Evolutionary conservation across 2,888 invertebrate genomes (phyloP), one percentile per base, ranked within the genome.

Genomic region (Resseliella maxima): DNA sequence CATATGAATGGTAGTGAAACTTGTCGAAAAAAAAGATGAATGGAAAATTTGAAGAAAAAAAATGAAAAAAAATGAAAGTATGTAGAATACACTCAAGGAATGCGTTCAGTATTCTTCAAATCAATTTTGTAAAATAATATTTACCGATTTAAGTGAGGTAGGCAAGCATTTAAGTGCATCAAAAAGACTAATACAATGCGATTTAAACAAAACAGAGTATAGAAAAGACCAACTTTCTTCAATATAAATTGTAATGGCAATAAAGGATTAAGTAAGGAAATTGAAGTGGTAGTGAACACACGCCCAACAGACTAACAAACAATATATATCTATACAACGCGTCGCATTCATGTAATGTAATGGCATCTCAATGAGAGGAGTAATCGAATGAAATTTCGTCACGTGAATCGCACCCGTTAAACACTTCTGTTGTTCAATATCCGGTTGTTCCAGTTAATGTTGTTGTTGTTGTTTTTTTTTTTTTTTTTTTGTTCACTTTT

Each of bases 341-440:
- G 41, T 12, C 41, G 41, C 8, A 50, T 50, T 50, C 15, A 50
- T 15, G 46, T 18, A 18, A 50, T 15, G 46, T 18, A 50, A 50
- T 41, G 41, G 41, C 41, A 41, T 41, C 12, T 8, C 41, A 12
- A 8, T 41, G 72, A 72, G 72, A 72, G 72, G 72, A 72, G 72
- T 72, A n/a, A 72, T 72, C 72, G 18, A 72, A 72, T 1, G 31
- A 35, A 72, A 72, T 72, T 31, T 83, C 83, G 83, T 83, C 83
- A 83, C 83, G 36, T 83, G 83, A 83, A 83, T 38, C 83, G 38
- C 83, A 83, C 83, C 83, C 83, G 83, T 83, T 83, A 38, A 83
- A 83, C 38, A 24, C 38, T 36, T 38, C 38, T 38, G 38, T 83
- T 83, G 83, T 83, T 83, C 38, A 83, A 83, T 83, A 12, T 83